Evolutionary conservation across 2,797 vertebrate genomes (phyloP).

Genomic region (Carcharodon carcharias): DNA sequence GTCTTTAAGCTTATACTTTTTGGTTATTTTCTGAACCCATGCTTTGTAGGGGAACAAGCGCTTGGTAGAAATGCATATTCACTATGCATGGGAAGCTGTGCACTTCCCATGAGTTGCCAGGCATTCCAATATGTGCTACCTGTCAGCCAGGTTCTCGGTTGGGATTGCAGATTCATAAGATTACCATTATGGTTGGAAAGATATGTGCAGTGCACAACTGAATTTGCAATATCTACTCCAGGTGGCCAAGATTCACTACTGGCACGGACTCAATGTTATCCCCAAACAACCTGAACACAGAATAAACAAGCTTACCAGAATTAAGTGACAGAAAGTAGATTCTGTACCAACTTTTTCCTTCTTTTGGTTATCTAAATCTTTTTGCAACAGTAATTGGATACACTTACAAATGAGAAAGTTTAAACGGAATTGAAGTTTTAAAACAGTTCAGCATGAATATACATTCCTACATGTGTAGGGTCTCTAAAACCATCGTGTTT

Average conservation of each 20-base stretch:
- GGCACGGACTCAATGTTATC: neutral
- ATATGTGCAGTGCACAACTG: neutral
- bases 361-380: constrained; percentile 60
- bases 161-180: neutral
- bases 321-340: neutral
- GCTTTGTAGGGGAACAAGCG: neutral
- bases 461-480: neutral
- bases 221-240: neutral
- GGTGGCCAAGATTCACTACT: neutral
- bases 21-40: neutral
- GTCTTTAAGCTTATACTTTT: neutral
- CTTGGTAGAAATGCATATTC: neutral
- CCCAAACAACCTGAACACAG: neutral
- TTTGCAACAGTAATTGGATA: neutral
- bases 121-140: neutral
- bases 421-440: neutral
- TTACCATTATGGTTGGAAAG: neutral
- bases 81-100: neutral
- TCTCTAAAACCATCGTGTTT: neutral
- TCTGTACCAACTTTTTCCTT: constrained; percentile 49
- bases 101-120: neutral
- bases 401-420: neutral
- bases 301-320: neutral
- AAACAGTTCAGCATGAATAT: neutral
- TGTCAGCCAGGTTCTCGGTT: neutral